Evolutionary conservation across 2,113 vertebrate species (phyloP), one percentile per base, ranked within the genome.

Genomic region (Piliocolobus tephrosceles): DNA sequence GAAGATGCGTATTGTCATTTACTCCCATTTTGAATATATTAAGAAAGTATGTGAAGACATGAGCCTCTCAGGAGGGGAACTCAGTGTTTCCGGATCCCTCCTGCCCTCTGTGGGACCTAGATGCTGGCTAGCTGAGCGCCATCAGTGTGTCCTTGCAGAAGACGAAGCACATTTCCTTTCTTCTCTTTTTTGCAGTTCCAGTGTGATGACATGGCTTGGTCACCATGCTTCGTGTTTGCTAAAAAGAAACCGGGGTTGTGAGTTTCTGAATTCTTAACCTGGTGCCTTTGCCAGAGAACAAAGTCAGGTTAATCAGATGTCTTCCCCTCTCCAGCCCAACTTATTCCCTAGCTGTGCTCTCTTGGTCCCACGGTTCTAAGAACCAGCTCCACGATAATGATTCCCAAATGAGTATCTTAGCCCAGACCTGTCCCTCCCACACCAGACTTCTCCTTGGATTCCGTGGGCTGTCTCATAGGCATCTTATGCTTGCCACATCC

Each of bases 401-500:
- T 30, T 91, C 50, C 73, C 32, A 22, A 11, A 10, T 40, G 50
- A 70, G 8, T 7, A 3, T 45, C 57, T 45, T 75, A 0, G 0
- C 16, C 55, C 47, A 25, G 43, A 35, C 27, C 27, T 23, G 43
- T 16, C 57, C 43, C 9, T 30, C 80, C 40, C 18, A 1, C 72
- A 38, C 8, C 18, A 72, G 64, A 68, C 72, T 0, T 0, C 30
- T 27, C 17, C 18, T 18, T 17, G 8, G 17, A 20, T 14, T 38
- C 30, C 4, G 22, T 12, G 8, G 27, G 17, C 68, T 70, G 23
- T 61, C n/a, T 8, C 1, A 43, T 13, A 10, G 12, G 12, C 32
- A 0, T 17, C 55, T 61, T n/a, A 43, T 5, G 8, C 35, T n/a
- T 16, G 9, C 35, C 20, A 0, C 10, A 2, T 68, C 38, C 35